Evolutionary conservation across 92 coral and sea anemone genomes (phyloP).

Genomic region (Parazoanthus darwini): DNA sequence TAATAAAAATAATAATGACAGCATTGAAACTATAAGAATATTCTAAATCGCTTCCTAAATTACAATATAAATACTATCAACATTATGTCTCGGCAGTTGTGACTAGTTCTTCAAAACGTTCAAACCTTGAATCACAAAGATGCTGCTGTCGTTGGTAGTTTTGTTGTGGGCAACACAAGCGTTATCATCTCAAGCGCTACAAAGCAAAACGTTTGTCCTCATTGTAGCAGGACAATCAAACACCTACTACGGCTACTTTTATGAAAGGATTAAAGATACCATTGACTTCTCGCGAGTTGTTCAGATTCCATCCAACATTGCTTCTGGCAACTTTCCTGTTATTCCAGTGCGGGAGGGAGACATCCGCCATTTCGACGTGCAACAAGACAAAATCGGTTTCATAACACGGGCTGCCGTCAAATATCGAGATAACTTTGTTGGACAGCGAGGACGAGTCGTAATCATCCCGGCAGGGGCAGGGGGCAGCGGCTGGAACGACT

Average conservation of each 20-base stretch:
- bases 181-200: not conserved
- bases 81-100: not conserved
- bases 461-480: constrained; percentile 34
- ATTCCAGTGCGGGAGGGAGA: constrained; percentile 32
- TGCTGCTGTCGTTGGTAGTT: not conserved
- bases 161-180: not conserved
- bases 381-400: constrained; percentile 30
- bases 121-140: not conserved
- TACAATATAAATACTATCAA: too few species aligned
- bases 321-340: not conserved
- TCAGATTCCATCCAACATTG: constrained; percentile 24
- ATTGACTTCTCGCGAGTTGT: constrained; percentile 24
- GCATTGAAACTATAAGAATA: too few species aligned
- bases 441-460: constrained; percentile 19
- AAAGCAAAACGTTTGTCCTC: not conserved
- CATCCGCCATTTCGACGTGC: constrained; percentile 29
- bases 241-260: constrained; percentile 26
- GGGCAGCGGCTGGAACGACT: constrained; percentile 29
- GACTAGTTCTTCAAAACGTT: not conserved
- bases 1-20: too few species aligned
- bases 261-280: constrained; percentile 24
- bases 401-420: constrained; percentile 32
- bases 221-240: constrained; percentile 28
- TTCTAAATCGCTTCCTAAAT: too few species aligned
- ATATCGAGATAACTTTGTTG: constrained; percentile 29